These are phyloP conservation scores for Psephotus haematonotus DNA, from an alignment of 2,113 vertebrate species.

Conservation along the genomic window DNA sequence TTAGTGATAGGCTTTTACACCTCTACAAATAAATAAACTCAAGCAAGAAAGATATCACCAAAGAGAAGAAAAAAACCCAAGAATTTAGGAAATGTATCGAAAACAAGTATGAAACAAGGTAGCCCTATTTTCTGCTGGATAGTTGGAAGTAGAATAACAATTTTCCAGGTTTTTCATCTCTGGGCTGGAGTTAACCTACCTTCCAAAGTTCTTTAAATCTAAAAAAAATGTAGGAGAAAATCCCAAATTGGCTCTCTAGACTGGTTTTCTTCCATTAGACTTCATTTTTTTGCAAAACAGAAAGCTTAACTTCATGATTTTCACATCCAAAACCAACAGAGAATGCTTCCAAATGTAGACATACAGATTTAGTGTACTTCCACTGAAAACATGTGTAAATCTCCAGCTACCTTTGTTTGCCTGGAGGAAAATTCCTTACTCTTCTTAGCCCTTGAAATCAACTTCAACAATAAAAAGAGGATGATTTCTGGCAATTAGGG, in stretches of 20 bases:
- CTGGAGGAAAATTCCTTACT: conserved; percentile 39
- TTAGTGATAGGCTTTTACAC: not conserved
- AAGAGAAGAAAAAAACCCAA: not conserved
- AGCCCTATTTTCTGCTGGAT: not conserved
- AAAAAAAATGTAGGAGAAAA: not conserved
- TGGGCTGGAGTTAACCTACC: not conserved
- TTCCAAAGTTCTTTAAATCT: not conserved
- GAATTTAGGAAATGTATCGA: not conserved
- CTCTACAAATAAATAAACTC: not conserved
- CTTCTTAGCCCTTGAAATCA: not conserved
- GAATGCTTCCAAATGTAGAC: conserved; percentile 39
- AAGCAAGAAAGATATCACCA: not conserved
- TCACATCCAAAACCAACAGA: conserved; percentile 46
- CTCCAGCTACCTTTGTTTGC: conserved; percentile 37
- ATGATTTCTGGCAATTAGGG: not conserved
- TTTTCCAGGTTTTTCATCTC: not conserved
- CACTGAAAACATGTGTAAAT: conserved; percentile 46
- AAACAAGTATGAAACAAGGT: not conserved
- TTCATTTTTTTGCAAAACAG: not conserved
- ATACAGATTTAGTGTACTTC: conserved; percentile 53
- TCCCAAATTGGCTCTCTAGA: not conserved
- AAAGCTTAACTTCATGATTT: conserved; percentile 40
- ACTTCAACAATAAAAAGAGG: not conserved
- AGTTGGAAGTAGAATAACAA: not conserved
- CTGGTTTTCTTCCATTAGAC: not conserved